These are phyloP conservation scores for Drosophila pachea DNA, from an alignment of 1,140 invertebrate species.

Conservation along the genomic window DNA sequence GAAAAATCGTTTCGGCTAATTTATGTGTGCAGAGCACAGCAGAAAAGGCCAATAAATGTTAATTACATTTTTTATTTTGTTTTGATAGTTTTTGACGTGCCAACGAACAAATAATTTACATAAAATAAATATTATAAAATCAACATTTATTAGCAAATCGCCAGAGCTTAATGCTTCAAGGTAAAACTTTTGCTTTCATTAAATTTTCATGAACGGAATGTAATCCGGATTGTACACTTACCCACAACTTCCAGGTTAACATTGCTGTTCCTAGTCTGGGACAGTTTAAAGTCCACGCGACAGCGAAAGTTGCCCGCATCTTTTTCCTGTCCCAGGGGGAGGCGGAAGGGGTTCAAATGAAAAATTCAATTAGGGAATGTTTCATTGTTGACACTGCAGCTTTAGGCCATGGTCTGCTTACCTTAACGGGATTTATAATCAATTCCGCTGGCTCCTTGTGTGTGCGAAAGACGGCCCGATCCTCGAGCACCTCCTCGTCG, in stretches of 20 bases:
- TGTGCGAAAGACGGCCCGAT: conserved; percentile 81
- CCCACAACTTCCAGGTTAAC: conserved; percentile 90
- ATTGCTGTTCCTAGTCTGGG: conserved; percentile 88
- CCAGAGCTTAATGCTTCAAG: not conserved
- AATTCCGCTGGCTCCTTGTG: conserved; percentile 81
- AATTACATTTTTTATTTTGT: conserved; percentile 62
- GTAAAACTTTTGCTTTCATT: too few species aligned
- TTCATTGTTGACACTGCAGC: conserved; percentile 49
- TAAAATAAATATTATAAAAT: conserved; percentile 13
- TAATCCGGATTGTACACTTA: conserved; percentile 80
- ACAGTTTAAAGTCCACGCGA: conserved; percentile 89
- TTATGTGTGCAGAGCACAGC: conserved; percentile 40
- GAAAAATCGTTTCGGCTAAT: conserved; percentile 67
- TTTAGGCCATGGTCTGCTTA: conserved; percentile 36
- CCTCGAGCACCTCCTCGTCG: conserved; percentile 80
- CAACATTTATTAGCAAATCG: not conserved
- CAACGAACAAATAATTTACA: conserved; percentile 15
- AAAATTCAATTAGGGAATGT: conserved; percentile 69
- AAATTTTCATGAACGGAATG: not conserved
- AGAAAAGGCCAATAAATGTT: conserved; percentile 39
- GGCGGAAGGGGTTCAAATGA: conserved; percentile 65
- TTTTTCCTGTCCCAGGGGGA: conserved; percentile 78
- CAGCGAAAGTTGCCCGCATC: conserved; percentile 88
- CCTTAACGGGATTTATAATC: conserved; percentile 78
- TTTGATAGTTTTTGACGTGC: conserved; percentile 24